Evolutionary conservation across 1,140 invertebrate species (phyloP).

Genomic region (Hycleus cichorii): DNA sequence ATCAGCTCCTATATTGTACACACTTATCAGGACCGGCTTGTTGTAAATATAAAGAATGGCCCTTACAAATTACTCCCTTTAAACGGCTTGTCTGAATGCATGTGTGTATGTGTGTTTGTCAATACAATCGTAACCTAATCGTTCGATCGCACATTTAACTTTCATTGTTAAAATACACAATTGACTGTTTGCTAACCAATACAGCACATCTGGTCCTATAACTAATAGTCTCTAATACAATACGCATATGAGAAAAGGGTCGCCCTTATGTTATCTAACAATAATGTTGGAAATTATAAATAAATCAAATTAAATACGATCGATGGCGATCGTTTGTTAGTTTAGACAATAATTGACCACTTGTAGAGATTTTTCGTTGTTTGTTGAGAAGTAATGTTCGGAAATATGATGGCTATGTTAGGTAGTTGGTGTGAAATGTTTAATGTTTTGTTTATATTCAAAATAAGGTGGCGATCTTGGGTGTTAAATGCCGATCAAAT

Average conservation of each 20-base stretch:
- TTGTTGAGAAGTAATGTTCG: conserved; percentile 2
- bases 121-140: conserved; percentile 40
- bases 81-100: not conserved
- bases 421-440: conserved; percentile 13
- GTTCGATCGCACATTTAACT: conserved; percentile 39
- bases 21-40: too few relatives aligned
- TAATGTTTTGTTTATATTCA: conserved; percentile 6
- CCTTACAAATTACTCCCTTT: not conserved
- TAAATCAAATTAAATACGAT: too few relatives aligned
- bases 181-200: too few relatives aligned
- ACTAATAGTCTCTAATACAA: too few relatives aligned
- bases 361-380: not conserved
- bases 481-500: conserved; percentile 16
- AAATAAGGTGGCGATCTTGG: not conserved
- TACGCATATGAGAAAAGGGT: too few relatives aligned
- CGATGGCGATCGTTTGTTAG: too few relatives aligned
- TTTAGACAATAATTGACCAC: too few relatives aligned
- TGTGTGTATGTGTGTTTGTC: conserved; percentile 8
- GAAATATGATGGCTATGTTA: conserved; percentile 13
- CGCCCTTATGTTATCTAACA: too few relatives aligned
- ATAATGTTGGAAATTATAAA: too few relatives aligned
- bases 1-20: too few relatives aligned
- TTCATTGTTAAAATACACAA: conserved; percentile 23
- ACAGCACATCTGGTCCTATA: too few relatives aligned
- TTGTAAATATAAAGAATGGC: not conserved